Evolutionary conservation across 2,113 vertebrate genomes (phyloP).

Genomic region (Gavia stellata): DNA sequence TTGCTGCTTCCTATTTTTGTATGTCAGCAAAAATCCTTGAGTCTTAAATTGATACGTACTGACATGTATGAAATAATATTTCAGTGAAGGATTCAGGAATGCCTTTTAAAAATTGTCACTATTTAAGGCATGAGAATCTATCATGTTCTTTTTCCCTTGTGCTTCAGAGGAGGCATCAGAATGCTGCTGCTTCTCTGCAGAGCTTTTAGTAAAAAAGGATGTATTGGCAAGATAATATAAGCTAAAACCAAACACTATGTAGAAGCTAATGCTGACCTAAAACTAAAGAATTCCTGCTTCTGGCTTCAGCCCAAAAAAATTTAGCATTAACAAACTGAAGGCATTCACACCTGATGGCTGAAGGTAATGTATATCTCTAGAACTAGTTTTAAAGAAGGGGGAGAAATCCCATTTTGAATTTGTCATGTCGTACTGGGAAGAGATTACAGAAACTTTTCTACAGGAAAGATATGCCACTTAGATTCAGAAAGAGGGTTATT

Average conservation of each 20-base stretch:
- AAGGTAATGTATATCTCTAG: not conserved
- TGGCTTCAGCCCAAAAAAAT: not conserved
- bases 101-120: not conserved
- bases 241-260: not conserved
- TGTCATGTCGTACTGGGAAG: not conserved
- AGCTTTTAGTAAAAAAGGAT: not conserved
- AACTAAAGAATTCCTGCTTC: not conserved
- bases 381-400: not conserved
- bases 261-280: not conserved
- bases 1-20: not conserved
- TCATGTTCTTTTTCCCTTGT: not conserved
- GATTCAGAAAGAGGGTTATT: not conserved
- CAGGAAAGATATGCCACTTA: not conserved
- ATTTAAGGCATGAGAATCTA: not conserved
- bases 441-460: not conserved
- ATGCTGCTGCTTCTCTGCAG: not conserved
- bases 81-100: not conserved
- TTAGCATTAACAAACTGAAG: not conserved
- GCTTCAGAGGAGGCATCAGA: not conserved
- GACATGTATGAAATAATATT: not conserved
- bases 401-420: not conserved
- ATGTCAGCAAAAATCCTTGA: not conserved
- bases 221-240: not conserved
- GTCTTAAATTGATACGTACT: not conserved
- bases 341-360: not conserved